These are phyloP conservation scores for Sebastes hubbsi DNA, from an alignment of 2,797 vertebrate genomes.

Conservation along the genomic window DNA sequence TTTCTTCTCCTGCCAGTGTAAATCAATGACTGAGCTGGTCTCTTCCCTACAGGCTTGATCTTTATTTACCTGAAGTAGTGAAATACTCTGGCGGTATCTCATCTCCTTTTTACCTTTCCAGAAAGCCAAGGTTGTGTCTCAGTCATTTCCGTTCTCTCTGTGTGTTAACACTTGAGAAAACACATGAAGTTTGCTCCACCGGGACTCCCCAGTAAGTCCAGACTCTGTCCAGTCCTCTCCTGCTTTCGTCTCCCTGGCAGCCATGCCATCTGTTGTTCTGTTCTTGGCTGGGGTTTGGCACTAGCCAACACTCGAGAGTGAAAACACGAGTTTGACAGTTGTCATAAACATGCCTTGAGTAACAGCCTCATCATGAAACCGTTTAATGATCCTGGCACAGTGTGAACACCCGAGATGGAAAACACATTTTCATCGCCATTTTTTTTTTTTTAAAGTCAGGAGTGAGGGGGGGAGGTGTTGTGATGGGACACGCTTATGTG, in stretches of 20 bases:
- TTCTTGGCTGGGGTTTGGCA: slow-evolving; percentile 63
- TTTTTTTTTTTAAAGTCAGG: background rate
- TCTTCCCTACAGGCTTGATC: slow-evolving; percentile 37
- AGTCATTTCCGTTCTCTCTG: slow-evolving; percentile 8
- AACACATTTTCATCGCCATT: slow-evolving; percentile 63
- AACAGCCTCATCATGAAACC: slow-evolving; percentile 69
- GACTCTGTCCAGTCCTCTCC: slow-evolving; percentile 30
- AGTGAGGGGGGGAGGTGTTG: slow-evolving; percentile 25
- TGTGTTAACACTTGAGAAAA: slow-evolving; percentile 48
- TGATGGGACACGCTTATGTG: slow-evolving; percentile 48
- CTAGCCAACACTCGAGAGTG: slow-evolving; percentile 56
- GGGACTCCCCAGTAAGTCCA: slow-evolving; percentile 44
- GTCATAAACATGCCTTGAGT: slow-evolving; percentile 75
- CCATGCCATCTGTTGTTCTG: slow-evolving; percentile 74
- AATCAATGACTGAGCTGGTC: slow-evolving; percentile 42
- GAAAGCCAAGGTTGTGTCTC: slow-evolving; percentile 21
- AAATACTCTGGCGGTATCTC: slow-evolving; percentile 21
- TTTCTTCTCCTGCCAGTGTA: slow-evolving; percentile 17
- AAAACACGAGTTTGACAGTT: slow-evolving; percentile 78
- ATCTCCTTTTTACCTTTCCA: slow-evolving; percentile 19
- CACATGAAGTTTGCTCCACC: slow-evolving; percentile 33
- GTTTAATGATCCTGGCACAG: slow-evolving; percentile 69
- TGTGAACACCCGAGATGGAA: slow-evolving; percentile 67
- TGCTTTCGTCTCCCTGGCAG: slow-evolving; percentile 54
- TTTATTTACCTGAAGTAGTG: slow-evolving; percentile 27